Base-by-base conservation (phyloP, 2,888 invertebrate genomes). In the Lingula anatina region DNA sequence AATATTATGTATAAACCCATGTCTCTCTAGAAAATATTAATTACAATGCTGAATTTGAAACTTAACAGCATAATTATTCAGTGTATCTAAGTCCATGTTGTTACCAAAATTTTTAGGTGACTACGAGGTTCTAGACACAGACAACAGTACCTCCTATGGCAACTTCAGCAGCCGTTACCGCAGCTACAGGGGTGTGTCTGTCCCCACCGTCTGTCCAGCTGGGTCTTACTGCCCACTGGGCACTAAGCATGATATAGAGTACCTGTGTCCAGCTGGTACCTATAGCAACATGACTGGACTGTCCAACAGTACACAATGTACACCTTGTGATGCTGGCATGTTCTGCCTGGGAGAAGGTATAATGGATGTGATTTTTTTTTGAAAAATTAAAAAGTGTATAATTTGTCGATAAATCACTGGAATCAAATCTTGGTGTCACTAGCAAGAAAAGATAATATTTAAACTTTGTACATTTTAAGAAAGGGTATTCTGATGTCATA, bases 311-410 rank as follows among this genome's bases (percentile, higher is more conserved):
- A 54, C 61, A 15, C 70, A 71, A 55, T 73, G 73, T 53, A 66
- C 68, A 24, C 67, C 66, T 2, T 73, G 73, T 58, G 60, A 61
- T n/a, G 66, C 70, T 5, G 71, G 71, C 7, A 53, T 37, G 38
- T 74, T 64, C 60, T 74, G 74, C 53, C 53, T 50, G 44, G 72
- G 71, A 35, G 54, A 64, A 63, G 71, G 71, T 71, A 54, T 31
- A 15, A n/a, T n/a, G n/a, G n/a, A n/a, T n/a, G n/a, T n/a, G n/a
- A n/a, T n/a, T n/a, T n/a, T n/a, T n/a, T n/a, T n/a, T n/a, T n/a
- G n/a, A n/a, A n/a, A n/a, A n/a, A n/a, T n/a, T n/a, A n/a, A n/a
- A n/a, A n/a, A n/a, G n/a, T n/a, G n/a, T n/a, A n/a, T n/a, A n/a
- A n/a, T n/a, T n/a, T n/a, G n/a, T n/a, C n/a, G n/a, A n/a, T n/a